These are phyloP conservation scores for Popillia japonica DNA, from an alignment of 1,140 invertebrate genomes.

Conservation along the genomic window DNA sequence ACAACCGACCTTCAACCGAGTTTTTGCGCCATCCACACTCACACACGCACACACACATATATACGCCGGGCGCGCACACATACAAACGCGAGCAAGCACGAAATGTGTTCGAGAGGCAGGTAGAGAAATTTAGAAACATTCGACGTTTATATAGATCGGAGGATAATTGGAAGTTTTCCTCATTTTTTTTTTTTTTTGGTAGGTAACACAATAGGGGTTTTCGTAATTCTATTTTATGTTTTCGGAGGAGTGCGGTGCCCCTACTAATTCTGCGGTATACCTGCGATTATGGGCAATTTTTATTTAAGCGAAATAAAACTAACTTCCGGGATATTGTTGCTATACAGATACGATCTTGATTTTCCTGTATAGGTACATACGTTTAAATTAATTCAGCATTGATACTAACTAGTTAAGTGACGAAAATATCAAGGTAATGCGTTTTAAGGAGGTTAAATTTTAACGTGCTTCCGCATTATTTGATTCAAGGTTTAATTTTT, in stretches of 20 bases:
- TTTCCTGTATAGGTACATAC: background rate
- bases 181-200: background rate
- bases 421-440: background rate
- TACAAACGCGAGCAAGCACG: background rate
- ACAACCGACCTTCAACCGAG: slow-evolving; percentile 59
- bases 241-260: background rate
- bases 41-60: slow-evolving; percentile 29
- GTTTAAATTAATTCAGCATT: background rate
- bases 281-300: slow-evolving; percentile 1
- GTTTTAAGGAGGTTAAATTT: background rate
- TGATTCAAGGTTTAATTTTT: background rate
- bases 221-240: background rate
- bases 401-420: background rate
- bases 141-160: background rate
- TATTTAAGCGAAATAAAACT: background rate
- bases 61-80: slow-evolving; percentile 8
- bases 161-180: background rate
- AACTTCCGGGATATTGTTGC: background rate
- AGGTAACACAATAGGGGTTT: background rate
- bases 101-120: background rate
- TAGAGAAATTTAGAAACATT: background rate
- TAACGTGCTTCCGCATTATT: background rate
- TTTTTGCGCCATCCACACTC: slow-evolving; percentile 52
- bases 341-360: background rate
- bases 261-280: slow-evolving; percentile 20